phyloP scores from a whole-genome alignment of 2,113 vertebrate species.

The Passer domesticus region DNA sequence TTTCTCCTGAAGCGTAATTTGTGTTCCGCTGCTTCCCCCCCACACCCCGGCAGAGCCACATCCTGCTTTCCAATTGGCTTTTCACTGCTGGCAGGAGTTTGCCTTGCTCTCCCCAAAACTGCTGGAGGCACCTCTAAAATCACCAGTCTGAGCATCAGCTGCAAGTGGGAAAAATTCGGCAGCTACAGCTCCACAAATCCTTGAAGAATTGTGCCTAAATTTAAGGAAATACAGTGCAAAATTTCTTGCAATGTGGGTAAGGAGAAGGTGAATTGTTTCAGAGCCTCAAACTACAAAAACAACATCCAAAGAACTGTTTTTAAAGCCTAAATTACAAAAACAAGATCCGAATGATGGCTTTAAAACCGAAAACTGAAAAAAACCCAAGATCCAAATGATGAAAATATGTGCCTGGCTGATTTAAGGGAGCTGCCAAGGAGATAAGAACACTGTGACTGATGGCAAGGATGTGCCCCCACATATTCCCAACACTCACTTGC shows the following conservation, averaged over 20 bases:
- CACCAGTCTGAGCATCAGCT: background rate
- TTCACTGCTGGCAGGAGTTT: background rate
- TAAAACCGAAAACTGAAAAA: background rate
- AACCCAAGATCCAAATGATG: background rate
- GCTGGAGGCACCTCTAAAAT: background rate
- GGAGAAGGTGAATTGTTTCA: background rate
- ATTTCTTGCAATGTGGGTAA: background rate
- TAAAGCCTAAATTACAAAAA: background rate
- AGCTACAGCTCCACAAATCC: background rate
- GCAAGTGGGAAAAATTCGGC: background rate
- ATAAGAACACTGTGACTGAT: rapidly evolving
- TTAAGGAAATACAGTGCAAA: background rate
- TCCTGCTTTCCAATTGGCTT: constrained; percentile 26
- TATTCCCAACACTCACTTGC: no score
- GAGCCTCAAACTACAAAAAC: background rate
- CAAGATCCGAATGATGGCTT: background rate
- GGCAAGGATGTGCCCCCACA: background rate
- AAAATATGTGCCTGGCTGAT: background rate
- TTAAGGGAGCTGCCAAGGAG: background rate
- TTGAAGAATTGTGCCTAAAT: background rate
- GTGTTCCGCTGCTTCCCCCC: constrained; percentile 1
- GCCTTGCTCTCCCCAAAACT: background rate
- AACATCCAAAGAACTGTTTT: background rate
- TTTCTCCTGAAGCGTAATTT: constrained; percentile 12
- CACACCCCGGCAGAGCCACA: background rate